Evolutionary conservation across 2,797 vertebrate species (phyloP), one percentile per base, ranked within the genome.

Genomic region (Rhinoraja longicauda): DNA sequence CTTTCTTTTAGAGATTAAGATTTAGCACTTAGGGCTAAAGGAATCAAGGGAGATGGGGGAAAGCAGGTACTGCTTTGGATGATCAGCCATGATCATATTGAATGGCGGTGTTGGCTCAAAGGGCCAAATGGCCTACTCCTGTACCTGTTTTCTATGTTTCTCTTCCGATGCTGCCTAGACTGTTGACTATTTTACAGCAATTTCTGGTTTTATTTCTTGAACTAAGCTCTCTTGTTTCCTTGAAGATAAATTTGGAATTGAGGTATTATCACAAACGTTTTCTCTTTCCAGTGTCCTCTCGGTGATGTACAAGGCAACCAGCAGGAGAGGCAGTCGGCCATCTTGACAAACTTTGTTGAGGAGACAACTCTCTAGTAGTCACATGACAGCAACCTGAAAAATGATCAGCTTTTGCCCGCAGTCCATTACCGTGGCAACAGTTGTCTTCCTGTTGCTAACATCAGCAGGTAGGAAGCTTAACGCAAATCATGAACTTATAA

Each of bases 361-460:
- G 94, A 95, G 95, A 57, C 84, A 64, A 10, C 75, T 90, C 93
- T 64, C 67, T 91, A 64, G 93, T 93, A 93, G 95, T 96, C 95
- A 96, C 94, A 98, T 98, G 98, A 98, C 95, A 97, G 97, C 97
- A 96, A 96, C 97, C 26, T 72, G 90, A 92, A 99, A 95, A 97
- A 99, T 99, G 99, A 98, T 97, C 97, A 97, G 97, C 97, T 98
- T 97, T 97, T 98, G 97, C 96, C 97, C 95, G 95, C 97, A 97
- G 96, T 97, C 97, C 97, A 95, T 98, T 96, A 98, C 98, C 94
- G 97, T 97, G 96, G 97, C 98, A 96, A 96, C 97, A 90, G 95
- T 98, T 95, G 95, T 98, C 94, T 96, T 98, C 94, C 97, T 97
- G 4, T 95, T 99, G 95, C 96, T 99, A 95, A 96, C 97, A 94